Conservation (phyloP, 1,140 invertebrate species). For the Drosophila eugracilis region DNA sequence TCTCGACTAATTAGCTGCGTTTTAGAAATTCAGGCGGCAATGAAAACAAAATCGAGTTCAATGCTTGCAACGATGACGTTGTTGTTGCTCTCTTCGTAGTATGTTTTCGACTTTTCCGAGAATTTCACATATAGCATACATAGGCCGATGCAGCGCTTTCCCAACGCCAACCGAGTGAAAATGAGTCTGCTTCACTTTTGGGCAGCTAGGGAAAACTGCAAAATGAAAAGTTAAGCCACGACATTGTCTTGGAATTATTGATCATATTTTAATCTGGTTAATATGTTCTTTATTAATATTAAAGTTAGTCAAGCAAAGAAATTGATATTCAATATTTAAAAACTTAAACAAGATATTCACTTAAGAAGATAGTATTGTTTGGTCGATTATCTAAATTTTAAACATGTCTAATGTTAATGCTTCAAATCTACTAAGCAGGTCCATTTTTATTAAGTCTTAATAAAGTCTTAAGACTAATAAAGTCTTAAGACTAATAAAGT, state of each 20-base stretch:
- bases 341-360: no score
- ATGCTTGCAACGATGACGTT: slow-evolving; percentile 76
- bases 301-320: no score
- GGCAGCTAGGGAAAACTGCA: slow-evolving; percentile 49
- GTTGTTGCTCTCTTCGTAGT: slow-evolving; percentile 33
- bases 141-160: slow-evolving; percentile 55
- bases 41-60: slow-evolving; percentile 84
- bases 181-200: slow-evolving; percentile 64
- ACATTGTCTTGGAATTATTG: background rate
- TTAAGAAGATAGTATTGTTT: no score
- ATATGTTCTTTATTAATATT: background rate
- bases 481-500: no score
- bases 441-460: no score
- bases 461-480: no score
- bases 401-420: no score
- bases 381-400: no score
- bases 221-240: background rate
- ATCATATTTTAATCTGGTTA: background rate
- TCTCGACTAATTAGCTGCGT: slow-evolving; percentile 83
- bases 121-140: slow-evolving; percentile 64
- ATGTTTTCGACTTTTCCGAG: slow-evolving; percentile 71
- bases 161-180: slow-evolving; percentile 68
- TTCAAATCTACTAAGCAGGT: no score
- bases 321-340: no score
- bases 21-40: slow-evolving; percentile 83